Evolutionary conservation across 2,113 vertebrate species (phyloP), one percentile per base, ranked within the genome.

Genomic region (Scomber scombrus): DNA sequence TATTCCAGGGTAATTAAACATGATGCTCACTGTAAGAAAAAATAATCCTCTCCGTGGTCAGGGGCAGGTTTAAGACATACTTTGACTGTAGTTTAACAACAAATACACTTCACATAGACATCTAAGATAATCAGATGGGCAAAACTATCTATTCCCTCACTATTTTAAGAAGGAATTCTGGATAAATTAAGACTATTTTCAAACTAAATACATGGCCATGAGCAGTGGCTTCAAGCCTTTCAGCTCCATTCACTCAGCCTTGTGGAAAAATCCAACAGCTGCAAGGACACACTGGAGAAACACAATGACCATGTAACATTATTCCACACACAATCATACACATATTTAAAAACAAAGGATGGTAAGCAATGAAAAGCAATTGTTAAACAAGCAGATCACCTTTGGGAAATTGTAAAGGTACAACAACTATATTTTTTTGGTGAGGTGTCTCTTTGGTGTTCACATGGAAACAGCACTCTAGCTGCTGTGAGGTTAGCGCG

Each of bases 181-280:
- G 50, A 29, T 9, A n/a, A 67, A 63, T 40, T 15, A 47, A 26
- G 23, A 40, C 9, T 51, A 7, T 65, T 81, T 78, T 78, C 52
- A 29, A 67, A 67, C 52, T 26, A 43, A 81, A 74, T 18, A 21
- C 49, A 49, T 29, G 69, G 19, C 61, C 60, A 46, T 29, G 56
- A 47, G 23, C n/a, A 68, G 66, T 11, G 29, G 26, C 43, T 75
- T 73, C 21, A 70, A 80, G 16, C 18, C 15, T 40, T 63, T 60
- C 14, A 50, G 45, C 19, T 72, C 40, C 16, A 62, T 78, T 76
- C 72, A 45, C 31, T 49, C 18, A 65, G 34, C 52, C 46, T 56
- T 8, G 79, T 66, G 40, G 49, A 49, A 43, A 3, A 68, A 26
- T 80, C 45, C n/a, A 57, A 68, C 21, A 16, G 40, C 34, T 19